Conservation (phyloP, 1,140 invertebrate genomes). For the Drosophila novamexicana region DNA sequence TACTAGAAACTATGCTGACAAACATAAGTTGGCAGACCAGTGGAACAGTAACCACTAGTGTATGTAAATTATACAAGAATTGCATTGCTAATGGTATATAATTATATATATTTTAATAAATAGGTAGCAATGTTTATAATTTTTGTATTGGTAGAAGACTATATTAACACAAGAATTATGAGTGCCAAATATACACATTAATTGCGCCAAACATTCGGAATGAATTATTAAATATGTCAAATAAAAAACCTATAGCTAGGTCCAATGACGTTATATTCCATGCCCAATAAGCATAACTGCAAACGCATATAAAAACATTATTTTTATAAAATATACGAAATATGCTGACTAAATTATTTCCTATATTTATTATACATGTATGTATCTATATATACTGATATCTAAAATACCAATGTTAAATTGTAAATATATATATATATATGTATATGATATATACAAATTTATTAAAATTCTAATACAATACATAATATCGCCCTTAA, state of each 20-base stretch:
- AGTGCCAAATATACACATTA: slow-evolving; percentile 67
- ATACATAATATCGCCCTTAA: slow-evolving; percentile 26
- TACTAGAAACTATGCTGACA: slow-evolving; percentile 16
- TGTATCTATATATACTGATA: slow-evolving; percentile 47
- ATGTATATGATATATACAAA: slow-evolving; percentile 14
- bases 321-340: slow-evolving; percentile 71
- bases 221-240: slow-evolving; percentile 47
- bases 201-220: slow-evolving; percentile 58
- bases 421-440: slow-evolving; percentile 10
- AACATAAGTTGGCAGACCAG: slow-evolving; percentile 1
- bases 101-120: slow-evolving; percentile 33
- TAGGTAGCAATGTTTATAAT: slow-evolving; percentile 45
- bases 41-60: slow-evolving; percentile 11
- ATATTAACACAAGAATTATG: slow-evolving; percentile 35
- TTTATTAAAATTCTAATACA: slow-evolving; percentile 7
- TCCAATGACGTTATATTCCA: slow-evolving; percentile 31
- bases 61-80: slow-evolving; percentile 15
- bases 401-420: slow-evolving; percentile 7
- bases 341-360: slow-evolving; percentile 57
- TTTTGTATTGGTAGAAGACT: slow-evolving; percentile 43
- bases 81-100: slow-evolving; percentile 29
- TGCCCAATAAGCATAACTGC: slow-evolving; percentile 24
- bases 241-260: slow-evolving; percentile 33
- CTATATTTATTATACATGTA: slow-evolving; percentile 26
- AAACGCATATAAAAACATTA: slow-evolving; percentile 52